Base-by-base conservation (phyloP, 2,888 invertebrate genomes). In the Carcina quercana region DNA sequence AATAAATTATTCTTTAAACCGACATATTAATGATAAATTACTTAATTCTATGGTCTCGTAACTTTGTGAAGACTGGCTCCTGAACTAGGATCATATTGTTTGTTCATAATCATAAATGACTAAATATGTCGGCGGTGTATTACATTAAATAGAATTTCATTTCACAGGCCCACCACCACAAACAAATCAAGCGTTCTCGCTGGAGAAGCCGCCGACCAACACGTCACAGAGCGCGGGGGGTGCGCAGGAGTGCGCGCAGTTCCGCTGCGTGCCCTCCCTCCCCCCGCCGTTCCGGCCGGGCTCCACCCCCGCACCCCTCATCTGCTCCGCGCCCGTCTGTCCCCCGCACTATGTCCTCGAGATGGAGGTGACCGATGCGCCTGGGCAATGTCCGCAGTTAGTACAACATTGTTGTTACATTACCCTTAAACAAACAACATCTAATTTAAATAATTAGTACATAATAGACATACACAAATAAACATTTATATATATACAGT, bases 291-390 rank as follows among this genome's bases (percentile, higher is more conserved):
- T 82, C 28, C 42, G 46, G 7, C 71, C 75, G 3, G 64, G 62
- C 0, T 47, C 45, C 8, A 60, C 62, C 0, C 48, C 55, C 0
- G 47, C 56, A 2, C 65, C 78, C 1, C 42, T 54, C 1, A 26
- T 48, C 0, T 88, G 88, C 49, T 76, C 85, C 0, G 59, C 80
- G 5, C 75, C 83, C 2, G 45, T 53, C 6, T 93, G 92, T 47
- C 91, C 90, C 0, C 66, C 80, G 0, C 85, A 84, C 1, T 91
- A 90, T 57, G 69, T 80, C 5, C 65, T 89, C 1, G 80, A 76
- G 29, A 50, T 86, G 37, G 87, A 88, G 19, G 59, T 50, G 8
- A 47, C 59, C 0, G 29, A 40, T 0, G 60, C 42, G 13, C 33
- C 39, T n/a, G 57, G 74, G n/a, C 70, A 74, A 25, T 88, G 88